Conservation (phyloP, 2,888 invertebrate genomes). For the Coelinius sp. region DNA sequence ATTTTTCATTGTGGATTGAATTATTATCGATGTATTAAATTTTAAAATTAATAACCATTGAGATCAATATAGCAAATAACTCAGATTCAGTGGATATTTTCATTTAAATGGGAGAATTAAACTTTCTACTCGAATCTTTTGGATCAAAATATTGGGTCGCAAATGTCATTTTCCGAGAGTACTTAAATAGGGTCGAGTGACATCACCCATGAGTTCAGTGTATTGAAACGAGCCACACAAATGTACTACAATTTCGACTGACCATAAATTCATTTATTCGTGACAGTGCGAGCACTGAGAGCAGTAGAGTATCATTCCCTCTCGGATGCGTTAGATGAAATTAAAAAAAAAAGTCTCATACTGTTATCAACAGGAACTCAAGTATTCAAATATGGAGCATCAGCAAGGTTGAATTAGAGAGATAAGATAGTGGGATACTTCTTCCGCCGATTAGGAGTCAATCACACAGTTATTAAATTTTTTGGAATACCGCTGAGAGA, state of each 20-base stretch:
- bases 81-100: no score
- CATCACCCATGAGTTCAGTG: neutral
- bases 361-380: neutral
- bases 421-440: constrained; percentile 49
- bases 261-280: neutral
- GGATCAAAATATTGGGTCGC: neutral
- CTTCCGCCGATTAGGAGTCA: constrained; percentile 35
- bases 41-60: no score
- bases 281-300: neutral
- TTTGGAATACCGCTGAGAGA: no score
- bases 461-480: neutral
- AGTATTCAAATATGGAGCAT: neutral
- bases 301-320: neutral
- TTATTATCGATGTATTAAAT: no score
- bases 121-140: neutral
- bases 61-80: no score
- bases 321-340: neutral
- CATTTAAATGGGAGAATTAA: neutral
- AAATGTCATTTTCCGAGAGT: neutral
- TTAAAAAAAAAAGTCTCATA: neutral
- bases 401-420: neutral
- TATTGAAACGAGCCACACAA: neutral
- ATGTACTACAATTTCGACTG: neutral
- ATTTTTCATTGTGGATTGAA: no score
- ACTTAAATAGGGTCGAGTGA: neutral